phyloP scores from a whole-genome alignment of 2,888 invertebrate species.

The Campoplex capitator region DNA sequence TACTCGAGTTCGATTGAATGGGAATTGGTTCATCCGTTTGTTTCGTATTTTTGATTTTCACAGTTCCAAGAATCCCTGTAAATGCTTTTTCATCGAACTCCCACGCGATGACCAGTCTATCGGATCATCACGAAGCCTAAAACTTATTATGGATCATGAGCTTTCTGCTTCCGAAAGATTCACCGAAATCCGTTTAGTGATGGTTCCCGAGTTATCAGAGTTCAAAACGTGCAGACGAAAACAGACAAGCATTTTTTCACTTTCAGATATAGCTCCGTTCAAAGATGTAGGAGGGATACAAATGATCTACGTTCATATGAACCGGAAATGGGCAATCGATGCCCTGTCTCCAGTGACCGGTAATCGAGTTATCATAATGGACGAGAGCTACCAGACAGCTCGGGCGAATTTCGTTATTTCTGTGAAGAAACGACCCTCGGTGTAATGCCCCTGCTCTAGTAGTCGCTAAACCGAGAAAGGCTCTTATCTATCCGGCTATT shows the following conservation, averaged over 20 bases:
- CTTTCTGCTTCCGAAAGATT: neutral
- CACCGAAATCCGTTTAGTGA: neutral
- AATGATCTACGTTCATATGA: neutral
- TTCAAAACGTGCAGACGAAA: too few species aligned
- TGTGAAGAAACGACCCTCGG: conserved; percentile 7
- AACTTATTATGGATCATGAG: neutral
- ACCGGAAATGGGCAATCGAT: neutral
- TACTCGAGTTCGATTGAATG: too few species aligned
- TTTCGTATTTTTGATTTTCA: neutral
- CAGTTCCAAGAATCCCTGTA: neutral
- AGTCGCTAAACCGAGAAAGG: conserved; percentile 6
- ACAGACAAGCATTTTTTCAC: neutral
- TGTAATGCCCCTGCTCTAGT: neutral
- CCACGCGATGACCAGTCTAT: neutral
- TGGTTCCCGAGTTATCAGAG: neutral
- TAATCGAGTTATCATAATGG: conserved; percentile 37
- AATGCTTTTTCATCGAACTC: neutral
- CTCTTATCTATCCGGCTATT: conserved; percentile 30
- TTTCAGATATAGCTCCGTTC: neutral
- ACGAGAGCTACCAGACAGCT: conserved; percentile 2
- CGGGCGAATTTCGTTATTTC: conserved; percentile 18
- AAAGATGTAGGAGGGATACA: neutral
- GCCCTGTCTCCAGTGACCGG: neutral
- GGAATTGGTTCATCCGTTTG: neutral
- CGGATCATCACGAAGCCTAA: neutral